Evolutionary conservation across 2,113 vertebrate species (phyloP), one percentile per base, ranked within the genome.

Genomic region (Ondatra zibethicus): DNA sequence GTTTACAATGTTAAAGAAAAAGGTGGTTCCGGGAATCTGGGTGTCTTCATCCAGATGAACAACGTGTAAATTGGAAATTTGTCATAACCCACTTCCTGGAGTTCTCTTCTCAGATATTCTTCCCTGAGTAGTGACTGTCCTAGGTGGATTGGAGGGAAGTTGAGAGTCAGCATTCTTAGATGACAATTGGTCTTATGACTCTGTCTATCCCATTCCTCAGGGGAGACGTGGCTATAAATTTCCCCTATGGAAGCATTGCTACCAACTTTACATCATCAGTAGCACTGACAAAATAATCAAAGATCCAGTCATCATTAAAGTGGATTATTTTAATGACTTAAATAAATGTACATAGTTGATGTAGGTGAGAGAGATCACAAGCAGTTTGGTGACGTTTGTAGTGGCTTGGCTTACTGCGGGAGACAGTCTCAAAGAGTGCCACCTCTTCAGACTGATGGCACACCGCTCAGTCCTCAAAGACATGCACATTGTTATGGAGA

Each of bases 291-390:
- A 88, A n/a, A 17, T 76, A 82, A 96, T 72, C 47, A 95, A 96
- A 66, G 85, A 80, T 65, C 92, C 86, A 93, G 82, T 80, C 55
- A 31, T 90, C 85, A 42, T 93, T 95, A 97, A 96, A 96, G 88
- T 75, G 88, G 73, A n/a, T 93, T 92, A 72, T 73, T 97, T 97
- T 98, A 97, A 97, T 98, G 86, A 68, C 29, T 97, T 92, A 97
- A 94, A 73, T 89, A 92, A 72, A 86, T 75, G 81, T 66, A 77
- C 58, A 82, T 70, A 45, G 45, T 78, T 88, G 75, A 89, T 66
- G 7, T 87, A 87, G 50, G n/a, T 33, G 42, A 88, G 29, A 70
- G n/a, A 3, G 58, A 85, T 70, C 9, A 89, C 55, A 97, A 92
- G 88, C 63, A 82, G 33, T 52, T 52, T 29, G 86, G 70, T 61